phyloP scores from a whole-genome alignment of 2,797 vertebrate genomes.

The Spatula versicolor region DNA sequence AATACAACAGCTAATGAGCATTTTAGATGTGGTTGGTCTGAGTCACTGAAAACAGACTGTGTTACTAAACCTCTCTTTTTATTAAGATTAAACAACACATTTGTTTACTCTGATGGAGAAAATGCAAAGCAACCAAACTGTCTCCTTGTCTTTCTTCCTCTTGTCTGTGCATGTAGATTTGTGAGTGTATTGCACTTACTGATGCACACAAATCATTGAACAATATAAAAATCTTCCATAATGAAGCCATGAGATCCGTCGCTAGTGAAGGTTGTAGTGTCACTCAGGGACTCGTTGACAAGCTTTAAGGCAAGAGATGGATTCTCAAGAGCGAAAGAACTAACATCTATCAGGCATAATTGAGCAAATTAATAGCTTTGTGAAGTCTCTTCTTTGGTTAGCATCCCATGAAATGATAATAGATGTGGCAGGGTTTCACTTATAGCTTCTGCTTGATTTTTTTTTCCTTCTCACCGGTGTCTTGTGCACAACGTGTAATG shows the following conservation, averaged over 20 bases:
- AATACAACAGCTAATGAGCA: background rate
- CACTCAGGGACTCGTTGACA: slow-evolving; percentile 57
- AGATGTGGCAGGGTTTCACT: background rate
- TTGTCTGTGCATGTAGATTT: background rate
- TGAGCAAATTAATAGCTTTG: slow-evolving; percentile 66
- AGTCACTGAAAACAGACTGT: background rate
- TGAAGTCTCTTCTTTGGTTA: slow-evolving; percentile 34
- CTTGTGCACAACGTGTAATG: accelerated
- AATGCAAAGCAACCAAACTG: background rate
- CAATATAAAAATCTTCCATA: background rate
- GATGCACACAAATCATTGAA: slow-evolving; percentile 29
- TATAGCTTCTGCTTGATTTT: background rate
- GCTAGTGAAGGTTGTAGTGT: slow-evolving; percentile 18
- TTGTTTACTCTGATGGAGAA: background rate
- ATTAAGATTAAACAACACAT: background rate
- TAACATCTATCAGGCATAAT: slow-evolving; percentile 61
- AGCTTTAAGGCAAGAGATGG: slow-evolving; percentile 23
- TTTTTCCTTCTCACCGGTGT: background rate
- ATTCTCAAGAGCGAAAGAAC: background rate
- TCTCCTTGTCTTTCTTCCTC: background rate
- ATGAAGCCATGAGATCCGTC: background rate
- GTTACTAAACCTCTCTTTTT: slow-evolving; percentile 34
- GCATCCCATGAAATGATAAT: slow-evolving; percentile 37
- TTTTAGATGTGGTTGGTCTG: slow-evolving; percentile 2
- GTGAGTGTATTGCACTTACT: background rate